Conservation (phyloP, 2,888 invertebrate species). For the Callyntrura sp. region DNA sequence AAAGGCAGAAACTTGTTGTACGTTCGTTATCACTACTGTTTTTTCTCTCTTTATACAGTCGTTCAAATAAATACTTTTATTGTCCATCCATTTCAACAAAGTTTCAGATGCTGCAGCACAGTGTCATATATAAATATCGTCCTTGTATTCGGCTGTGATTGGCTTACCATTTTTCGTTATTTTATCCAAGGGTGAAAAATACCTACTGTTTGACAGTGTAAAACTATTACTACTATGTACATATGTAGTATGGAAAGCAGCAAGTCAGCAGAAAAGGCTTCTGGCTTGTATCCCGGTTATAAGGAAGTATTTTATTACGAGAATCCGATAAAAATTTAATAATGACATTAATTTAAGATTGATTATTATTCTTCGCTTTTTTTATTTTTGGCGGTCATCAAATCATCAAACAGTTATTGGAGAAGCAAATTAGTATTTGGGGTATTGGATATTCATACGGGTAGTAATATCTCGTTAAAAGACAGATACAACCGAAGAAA, state of each 20-base stretch:
- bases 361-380: no score
- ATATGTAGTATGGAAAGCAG: neutral
- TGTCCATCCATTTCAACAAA: neutral
- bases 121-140: no score
- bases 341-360: no score
- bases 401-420: no score
- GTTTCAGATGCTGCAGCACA: neutral
- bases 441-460: no score
- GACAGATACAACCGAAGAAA: no score
- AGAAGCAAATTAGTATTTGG: no score
- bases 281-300: neutral
- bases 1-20: neutral
- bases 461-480: no score
- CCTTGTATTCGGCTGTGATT: neutral
- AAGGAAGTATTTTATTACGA: neutral
- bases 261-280: neutral
- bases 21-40: neutral
- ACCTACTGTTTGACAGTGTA: neutral
- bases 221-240: neutral
- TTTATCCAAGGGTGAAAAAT: slow-evolving; percentile 9
- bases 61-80: neutral
- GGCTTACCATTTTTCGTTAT: neutral
- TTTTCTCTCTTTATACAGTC: neutral
- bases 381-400: no score
- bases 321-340: no score